phyloP scores from a whole-genome alignment of 2,797 vertebrate species.

The Enteromius viviparus region DNA sequence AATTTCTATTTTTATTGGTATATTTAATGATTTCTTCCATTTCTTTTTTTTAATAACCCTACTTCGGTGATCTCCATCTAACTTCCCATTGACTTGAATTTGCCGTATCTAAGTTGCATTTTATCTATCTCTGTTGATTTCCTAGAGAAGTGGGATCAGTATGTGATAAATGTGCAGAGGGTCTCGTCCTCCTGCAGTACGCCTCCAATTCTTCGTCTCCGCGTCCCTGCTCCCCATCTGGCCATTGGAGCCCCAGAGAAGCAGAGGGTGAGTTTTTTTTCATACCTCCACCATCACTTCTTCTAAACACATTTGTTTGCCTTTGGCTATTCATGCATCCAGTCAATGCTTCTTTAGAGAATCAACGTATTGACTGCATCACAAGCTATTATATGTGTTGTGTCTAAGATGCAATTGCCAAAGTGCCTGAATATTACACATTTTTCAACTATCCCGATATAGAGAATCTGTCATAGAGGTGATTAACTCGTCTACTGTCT shows the following conservation, averaged over 20 bases:
- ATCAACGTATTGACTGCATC: not conserved
- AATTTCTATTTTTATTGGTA: not conserved
- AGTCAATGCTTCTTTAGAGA: not conserved
- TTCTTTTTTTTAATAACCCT: not conserved
- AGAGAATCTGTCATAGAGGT: constrained; percentile 25
- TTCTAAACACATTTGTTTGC: not conserved
- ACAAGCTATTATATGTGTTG: not conserved
- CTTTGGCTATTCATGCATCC: not conserved
- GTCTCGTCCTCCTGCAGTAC: constrained; percentile 89
- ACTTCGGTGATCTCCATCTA: not conserved
- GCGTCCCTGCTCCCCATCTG: constrained; percentile 91
- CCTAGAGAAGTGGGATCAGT: constrained; percentile 99
- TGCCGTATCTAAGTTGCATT: constrained; percentile 82
- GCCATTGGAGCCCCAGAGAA: constrained; percentile 97
- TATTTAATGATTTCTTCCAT: not conserved
- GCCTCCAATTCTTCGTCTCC: constrained; percentile 94
- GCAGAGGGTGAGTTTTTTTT: constrained; percentile 87
- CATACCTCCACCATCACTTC: not conserved
- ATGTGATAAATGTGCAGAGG: constrained; percentile 93
- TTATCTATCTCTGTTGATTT: constrained; percentile 87
- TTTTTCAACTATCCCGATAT: constrained; percentile 2
- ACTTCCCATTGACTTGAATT: constrained; percentile 34
- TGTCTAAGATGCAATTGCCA: constrained; percentile 17
- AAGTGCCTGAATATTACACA: constrained; percentile 14
- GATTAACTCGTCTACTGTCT: constrained; percentile 26